phyloP scores from a whole-genome alignment of 2,797 vertebrate genomes.

The Psittacula echo region DNA sequence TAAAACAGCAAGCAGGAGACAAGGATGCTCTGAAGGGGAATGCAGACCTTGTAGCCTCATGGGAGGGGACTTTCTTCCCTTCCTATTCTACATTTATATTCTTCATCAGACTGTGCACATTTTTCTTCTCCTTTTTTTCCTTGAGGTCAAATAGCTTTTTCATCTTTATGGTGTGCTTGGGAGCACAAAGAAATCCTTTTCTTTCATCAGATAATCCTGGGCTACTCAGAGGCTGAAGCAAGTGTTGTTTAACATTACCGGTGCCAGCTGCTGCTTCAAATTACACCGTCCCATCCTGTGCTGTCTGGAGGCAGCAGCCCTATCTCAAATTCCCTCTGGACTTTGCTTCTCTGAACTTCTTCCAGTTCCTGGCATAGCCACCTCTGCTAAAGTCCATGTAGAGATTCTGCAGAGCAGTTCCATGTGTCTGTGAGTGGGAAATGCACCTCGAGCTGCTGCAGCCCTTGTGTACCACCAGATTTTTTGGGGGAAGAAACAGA shows the following conservation, averaged over 20 bases:
- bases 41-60: background rate
- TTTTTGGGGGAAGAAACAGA: background rate
- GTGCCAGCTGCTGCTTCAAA: background rate
- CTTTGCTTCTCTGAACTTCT: background rate
- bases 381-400: background rate
- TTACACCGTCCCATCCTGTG: background rate
- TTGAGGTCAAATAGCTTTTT: background rate
- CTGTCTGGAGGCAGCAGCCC: background rate
- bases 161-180: rapidly evolving
- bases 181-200: background rate
- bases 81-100: background rate
- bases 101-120: rapidly evolving
- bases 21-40: background rate
- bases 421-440: background rate
- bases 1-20: background rate
- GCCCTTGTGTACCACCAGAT: background rate
- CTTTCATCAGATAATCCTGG: background rate
- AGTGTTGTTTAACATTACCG: background rate
- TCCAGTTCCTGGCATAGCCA: background rate
- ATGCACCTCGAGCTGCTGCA: rapidly evolving
- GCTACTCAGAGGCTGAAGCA: background rate
- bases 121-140: background rate
- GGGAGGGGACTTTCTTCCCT: background rate
- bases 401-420: background rate
- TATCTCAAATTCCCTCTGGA: background rate